Conservation (phyloP, 2,797 vertebrate genomes). For the Siniperca obscura region DNA sequence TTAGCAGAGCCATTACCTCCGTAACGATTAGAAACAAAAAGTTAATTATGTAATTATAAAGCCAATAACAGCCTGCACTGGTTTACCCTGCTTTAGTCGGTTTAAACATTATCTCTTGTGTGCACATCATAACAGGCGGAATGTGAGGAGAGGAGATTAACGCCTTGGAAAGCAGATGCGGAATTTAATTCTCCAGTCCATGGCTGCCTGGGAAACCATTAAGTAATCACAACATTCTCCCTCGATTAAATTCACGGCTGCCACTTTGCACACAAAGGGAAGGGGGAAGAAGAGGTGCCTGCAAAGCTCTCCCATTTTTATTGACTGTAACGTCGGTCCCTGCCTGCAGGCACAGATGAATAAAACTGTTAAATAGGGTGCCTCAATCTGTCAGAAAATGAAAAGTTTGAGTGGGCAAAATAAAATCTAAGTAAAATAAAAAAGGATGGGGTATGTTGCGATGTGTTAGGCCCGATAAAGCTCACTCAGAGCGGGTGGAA, state of each 20-base stretch:
- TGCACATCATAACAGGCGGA: conserved; percentile 99
- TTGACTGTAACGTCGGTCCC: conserved; percentile 92
- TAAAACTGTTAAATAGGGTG: conserved; percentile 92
- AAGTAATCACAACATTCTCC: conserved; percentile 99
- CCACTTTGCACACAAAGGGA: conserved; percentile 98
- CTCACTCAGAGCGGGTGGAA: conserved; percentile 87
- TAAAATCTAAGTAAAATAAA: conserved; percentile 89
- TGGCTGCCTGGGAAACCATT: conserved; percentile 99
- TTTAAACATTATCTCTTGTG: conserved; percentile 99
- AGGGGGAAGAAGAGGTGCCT: conserved; percentile 87
- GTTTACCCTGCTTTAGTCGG: conserved; percentile 99
- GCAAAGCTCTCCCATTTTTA: conserved; percentile 91
- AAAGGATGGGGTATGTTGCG: conserved; percentile 77
- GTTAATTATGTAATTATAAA: conserved; percentile 99
- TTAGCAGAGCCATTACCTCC: conserved; percentile 99
- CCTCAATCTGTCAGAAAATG: conserved; percentile 94
- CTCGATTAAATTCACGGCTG: conserved; percentile 98
- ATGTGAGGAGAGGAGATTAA: conserved; percentile 99
- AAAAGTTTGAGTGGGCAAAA: conserved; percentile 91
- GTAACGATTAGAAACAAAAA: conserved; percentile 99
- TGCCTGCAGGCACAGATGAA: conserved; percentile 91
- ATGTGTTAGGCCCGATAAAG: conserved; percentile 86
- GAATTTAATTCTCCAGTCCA: conserved; percentile 99
- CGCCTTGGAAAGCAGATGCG: conserved; percentile 99
- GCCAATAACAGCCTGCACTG: conserved; percentile 99